Evolutionary conservation across 2,797 vertebrate species (phyloP), one percentile per base, ranked within the genome.

Genomic region (Megaceryle alcyon): DNA sequence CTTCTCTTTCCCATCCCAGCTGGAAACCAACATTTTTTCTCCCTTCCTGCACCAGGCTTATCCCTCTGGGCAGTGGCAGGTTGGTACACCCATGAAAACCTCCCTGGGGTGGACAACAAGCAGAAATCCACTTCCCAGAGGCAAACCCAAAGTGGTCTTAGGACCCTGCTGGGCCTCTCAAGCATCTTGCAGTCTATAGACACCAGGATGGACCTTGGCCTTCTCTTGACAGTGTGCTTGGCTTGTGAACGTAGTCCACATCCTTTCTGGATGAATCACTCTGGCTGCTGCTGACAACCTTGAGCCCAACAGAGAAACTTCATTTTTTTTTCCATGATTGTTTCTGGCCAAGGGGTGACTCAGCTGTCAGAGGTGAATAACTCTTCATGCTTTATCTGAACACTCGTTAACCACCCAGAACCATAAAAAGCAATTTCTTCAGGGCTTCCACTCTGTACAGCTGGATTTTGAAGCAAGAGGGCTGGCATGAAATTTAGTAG

Each of bases 281-380:
- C 51, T 43, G 44, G 25, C 18, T 84, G 72, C 80, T 59, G 49
- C 57, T 90, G 78, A 93, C 93, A 93, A 70, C 86, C 88, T 95
- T 89, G 80, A 88, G 85, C 26, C 61, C 48, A 69, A 83, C 49
- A 59, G 54, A 94, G 82, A 68, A 89, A 83, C 59, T 68, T 66
- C 19, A 3, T 48, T 84, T 43, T 15, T 60, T 44, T 29, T 41
- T 59, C 44, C 43, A 44, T n/a, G n/a, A 10, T 73, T 41, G 31
- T 79, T 88, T 48, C 89, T 66, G 70, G 84, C 86, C 75, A 51
- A 57, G 81, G 0, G 0, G 71, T 94, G 95, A 95, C 82, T 95
- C 94, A 95, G 85, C 80, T 91, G 71, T 81, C 88, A 90, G 91
- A 94, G 95, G 86, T 81, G 49, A 95, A 83, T 71, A 92, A 81